Evolutionary conservation across 2,113 vertebrate species (phyloP).

Genomic region (Phylloscopus trochiloides): DNA sequence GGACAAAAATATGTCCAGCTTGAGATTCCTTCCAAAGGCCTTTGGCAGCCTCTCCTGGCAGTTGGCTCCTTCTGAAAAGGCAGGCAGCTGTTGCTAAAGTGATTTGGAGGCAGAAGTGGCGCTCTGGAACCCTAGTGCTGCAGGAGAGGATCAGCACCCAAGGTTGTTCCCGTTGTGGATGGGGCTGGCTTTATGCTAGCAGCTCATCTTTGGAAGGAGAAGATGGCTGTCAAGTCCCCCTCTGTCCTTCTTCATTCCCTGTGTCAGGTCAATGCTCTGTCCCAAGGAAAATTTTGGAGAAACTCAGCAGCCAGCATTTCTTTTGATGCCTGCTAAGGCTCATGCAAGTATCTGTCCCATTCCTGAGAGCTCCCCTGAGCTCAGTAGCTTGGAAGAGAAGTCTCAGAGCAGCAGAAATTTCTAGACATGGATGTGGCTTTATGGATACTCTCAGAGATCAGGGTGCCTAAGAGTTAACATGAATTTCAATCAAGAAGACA

Average conservation of each 20-base stretch:
- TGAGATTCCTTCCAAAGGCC: not conserved
- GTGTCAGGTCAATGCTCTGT: not conserved
- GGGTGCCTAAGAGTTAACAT: not conserved
- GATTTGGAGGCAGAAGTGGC: conserved; percentile 9
- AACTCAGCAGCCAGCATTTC: not conserved
- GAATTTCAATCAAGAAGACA: conserved; percentile 1
- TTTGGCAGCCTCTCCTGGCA: conserved; percentile 47
- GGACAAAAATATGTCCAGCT: not conserved
- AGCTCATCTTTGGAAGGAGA: not conserved
- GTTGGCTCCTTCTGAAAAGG: conserved; percentile 13
- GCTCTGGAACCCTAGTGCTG: not conserved
- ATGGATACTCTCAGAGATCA: not conserved
- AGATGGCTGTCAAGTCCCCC: not conserved
- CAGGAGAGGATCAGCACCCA: not conserved
- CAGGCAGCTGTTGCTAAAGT: conserved; percentile 19
- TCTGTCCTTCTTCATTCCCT: not conserved
- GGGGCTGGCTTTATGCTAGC: not conserved
- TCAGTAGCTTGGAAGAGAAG: not conserved
- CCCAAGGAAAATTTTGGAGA: not conserved
- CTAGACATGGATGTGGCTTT: not conserved
- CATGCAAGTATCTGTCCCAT: not conserved
- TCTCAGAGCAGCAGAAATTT: not conserved
- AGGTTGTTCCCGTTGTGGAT: not conserved
- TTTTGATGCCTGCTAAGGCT: not conserved
- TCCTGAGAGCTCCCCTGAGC: not conserved